Evolutionary conservation across 2,888 invertebrate genomes (phyloP).

Genomic region (Cancer borealis): DNA sequence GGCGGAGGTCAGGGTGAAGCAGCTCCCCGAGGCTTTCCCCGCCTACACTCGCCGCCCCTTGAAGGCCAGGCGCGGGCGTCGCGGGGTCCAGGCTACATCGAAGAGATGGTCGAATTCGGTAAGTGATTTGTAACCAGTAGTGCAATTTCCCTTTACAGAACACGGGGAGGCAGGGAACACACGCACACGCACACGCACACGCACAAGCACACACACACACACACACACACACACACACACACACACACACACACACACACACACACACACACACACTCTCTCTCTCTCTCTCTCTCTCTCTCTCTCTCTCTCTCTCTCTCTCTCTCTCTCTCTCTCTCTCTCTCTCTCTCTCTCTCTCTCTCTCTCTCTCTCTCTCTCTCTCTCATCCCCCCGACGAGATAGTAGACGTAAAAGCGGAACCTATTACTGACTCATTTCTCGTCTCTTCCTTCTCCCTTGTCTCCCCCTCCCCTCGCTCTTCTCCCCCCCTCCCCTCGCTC

Average conservation of each 20-base stretch:
- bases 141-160: background rate
- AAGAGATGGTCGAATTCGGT: background rate
- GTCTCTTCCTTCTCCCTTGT: background rate
- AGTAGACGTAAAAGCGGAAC: slow-evolving; percentile 33
- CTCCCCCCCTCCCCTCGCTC: background rate
- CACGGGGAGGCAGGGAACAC: background rate
- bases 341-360: slow-evolving; percentile 40
- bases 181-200: background rate
- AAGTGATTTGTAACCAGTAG: background rate
- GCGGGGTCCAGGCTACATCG: background rate
- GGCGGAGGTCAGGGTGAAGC: slow-evolving; percentile 33
- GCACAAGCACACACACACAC: background rate
- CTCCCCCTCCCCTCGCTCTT: background rate
- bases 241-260: background rate
- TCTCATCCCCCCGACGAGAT: background rate
- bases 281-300: slow-evolving; percentile 37
- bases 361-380: slow-evolving; percentile 4
- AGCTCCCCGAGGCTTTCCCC: background rate
- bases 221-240: background rate
- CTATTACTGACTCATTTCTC: slow-evolving; percentile 27
- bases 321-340: slow-evolving; percentile 32
- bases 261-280: background rate
- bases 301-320: slow-evolving; percentile 22
- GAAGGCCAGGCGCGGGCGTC: slow-evolving; percentile 7
- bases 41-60: background rate